Percentiles rank a stretch among this genome's conserved stretches.
Evolutionary conservation across 2,888 invertebrate genomes (phyloP).

Genomic region (Luperina testacea): DNA sequence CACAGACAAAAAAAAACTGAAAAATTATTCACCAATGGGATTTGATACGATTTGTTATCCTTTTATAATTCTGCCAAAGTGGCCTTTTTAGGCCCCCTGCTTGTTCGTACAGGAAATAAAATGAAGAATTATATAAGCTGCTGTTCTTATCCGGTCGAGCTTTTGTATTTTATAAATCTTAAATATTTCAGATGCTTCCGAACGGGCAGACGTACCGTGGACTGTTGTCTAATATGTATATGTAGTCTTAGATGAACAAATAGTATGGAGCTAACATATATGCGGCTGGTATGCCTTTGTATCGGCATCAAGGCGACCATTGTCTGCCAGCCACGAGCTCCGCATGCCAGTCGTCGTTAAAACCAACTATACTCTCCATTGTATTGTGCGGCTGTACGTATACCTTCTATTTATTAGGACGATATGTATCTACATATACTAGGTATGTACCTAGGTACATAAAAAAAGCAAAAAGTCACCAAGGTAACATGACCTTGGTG

Average conservation of each 20-base stretch:
- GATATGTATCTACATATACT: not conserved
- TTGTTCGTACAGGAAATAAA: slow-evolving; percentile 25
- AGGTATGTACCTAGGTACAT: not conserved
- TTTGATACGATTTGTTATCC: too few species aligned
- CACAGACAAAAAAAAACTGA: too few species aligned
- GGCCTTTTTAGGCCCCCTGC: not conserved
- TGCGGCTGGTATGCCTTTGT: slow-evolving; percentile 71
- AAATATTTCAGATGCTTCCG: slow-evolving; percentile 45
- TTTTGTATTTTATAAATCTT: slow-evolving; percentile 43
- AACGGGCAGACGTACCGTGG: slow-evolving; percentile 28
- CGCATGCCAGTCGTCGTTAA: slow-evolving; percentile 61
- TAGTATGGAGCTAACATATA: slow-evolving; percentile 66
- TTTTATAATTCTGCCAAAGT: too few species aligned
- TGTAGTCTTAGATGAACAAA: slow-evolving; percentile 64
- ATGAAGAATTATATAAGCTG: slow-evolving; percentile 47
- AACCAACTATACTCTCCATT: slow-evolving; percentile 37
- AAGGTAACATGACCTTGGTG: not conserved
- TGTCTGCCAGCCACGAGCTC: slow-evolving; percentile 63
- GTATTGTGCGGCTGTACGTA: slow-evolving; percentile 10
- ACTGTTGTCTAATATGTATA: slow-evolving; percentile 59
- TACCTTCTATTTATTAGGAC: not conserved
- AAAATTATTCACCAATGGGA: too few species aligned
- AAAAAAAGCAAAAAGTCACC: too few species aligned
- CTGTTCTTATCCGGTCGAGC: slow-evolving; percentile 20
- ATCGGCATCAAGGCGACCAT: slow-evolving; percentile 62